Evolutionary conservation across 2,888 invertebrate genomes (phyloP).

Genomic region (Anarsia innoxiella): DNA sequence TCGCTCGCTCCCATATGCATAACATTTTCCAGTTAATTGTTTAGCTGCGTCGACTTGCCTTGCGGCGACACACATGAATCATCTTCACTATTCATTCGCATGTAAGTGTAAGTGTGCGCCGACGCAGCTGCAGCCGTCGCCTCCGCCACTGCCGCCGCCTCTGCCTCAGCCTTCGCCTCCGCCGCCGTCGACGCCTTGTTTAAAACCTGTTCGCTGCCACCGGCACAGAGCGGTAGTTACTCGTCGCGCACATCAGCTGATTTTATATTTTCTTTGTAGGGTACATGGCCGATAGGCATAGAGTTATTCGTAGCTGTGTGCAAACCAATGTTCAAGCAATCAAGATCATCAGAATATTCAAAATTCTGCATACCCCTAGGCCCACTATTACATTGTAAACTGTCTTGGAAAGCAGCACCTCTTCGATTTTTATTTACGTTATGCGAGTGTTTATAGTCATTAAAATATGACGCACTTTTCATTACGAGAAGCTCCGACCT

Average conservation of each 20-base stretch:
- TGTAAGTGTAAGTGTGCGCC: too few relatives aligned
- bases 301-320: not conserved
- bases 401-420: not conserved
- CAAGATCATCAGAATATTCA: too few relatives aligned
- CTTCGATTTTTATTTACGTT: slow-evolving; percentile 6
- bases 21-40: not conserved
- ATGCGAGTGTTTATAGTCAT: too few relatives aligned
- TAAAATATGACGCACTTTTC: not conserved
- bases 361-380: slow-evolving; percentile 1
- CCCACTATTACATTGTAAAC: slow-evolving; percentile 7
- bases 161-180: not conserved
- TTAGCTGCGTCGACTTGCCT: not conserved
- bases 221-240: not conserved
- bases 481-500: not conserved
- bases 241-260: too few relatives aligned
- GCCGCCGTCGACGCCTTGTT: not conserved
- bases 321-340: too few relatives aligned
- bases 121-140: too few relatives aligned
- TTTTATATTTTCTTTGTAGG: not conserved
- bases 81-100: not conserved
- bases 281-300: not conserved
- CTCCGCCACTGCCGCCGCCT: not conserved
- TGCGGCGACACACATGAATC: not conserved
- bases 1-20: not conserved
- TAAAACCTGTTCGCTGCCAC: not conserved